phyloP scores from a whole-genome alignment of 2,797 vertebrate genomes.

The Rhynchotus rufescens region DNA sequence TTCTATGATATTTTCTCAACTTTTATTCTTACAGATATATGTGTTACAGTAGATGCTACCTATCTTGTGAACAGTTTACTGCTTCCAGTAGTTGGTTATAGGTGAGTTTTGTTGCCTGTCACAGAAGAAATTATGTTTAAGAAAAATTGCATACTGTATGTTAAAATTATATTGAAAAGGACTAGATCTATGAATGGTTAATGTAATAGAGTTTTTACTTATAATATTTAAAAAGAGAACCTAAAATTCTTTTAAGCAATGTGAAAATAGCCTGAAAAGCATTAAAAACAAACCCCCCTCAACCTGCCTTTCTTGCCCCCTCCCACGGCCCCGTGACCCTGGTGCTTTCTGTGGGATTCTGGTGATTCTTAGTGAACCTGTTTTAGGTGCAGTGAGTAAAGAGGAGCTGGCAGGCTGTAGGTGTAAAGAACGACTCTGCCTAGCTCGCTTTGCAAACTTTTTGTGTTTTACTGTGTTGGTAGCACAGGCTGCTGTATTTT shows the following conservation, averaged over 20 bases:
- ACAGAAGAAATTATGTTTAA: background rate
- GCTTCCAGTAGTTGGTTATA: background rate
- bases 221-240: background rate
- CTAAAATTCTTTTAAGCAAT: background rate
- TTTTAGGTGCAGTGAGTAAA: background rate
- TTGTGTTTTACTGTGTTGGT: background rate
- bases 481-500: background rate
- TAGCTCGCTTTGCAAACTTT: background rate
- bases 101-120: background rate
- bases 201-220: background rate
- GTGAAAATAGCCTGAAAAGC: background rate
- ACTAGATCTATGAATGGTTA: background rate
- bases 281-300: background rate
- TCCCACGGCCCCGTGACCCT: background rate
- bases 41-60: background rate
- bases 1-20: background rate
- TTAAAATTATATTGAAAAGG: background rate
- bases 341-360: background rate
- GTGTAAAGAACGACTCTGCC: background rate
- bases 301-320: background rate
- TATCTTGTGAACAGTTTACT: background rate
- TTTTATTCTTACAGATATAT: background rate
- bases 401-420: background rate
- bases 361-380: background rate
- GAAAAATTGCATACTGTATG: background rate